Conservation (phyloP, 37 sponge, comb jelly and placozoan genomes). For the Oopsacas minuta region DNA sequence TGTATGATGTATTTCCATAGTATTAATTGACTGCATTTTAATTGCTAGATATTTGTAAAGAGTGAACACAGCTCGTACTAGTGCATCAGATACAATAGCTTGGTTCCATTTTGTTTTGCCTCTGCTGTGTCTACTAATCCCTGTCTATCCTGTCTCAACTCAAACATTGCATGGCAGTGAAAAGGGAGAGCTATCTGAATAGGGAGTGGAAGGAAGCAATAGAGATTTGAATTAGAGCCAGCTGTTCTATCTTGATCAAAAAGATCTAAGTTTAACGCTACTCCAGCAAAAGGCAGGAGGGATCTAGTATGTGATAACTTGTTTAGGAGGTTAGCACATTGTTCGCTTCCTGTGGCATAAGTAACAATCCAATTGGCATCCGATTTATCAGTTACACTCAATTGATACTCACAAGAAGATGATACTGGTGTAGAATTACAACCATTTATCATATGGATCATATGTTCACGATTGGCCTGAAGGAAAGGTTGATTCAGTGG, state of each 20-base stretch:
- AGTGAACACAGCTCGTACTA: background rate
- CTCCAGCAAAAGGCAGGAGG: background rate
- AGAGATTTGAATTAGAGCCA: background rate
- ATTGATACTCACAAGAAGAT: background rate
- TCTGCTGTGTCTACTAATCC: background rate
- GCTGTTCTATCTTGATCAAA: background rate
- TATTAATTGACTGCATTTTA: background rate
- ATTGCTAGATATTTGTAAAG: background rate
- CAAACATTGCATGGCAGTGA: constrained; percentile 11
- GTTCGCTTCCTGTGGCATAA: background rate
- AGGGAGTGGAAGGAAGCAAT: background rate
- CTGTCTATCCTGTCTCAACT: background rate
- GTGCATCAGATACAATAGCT: background rate
- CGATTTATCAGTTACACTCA: background rate
- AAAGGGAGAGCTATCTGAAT: background rate
- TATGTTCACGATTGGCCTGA: background rate
- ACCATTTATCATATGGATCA: background rate
- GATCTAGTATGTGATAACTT: background rate
- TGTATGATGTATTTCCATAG: background rate
- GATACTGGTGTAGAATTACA: background rate
- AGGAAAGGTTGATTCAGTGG: background rate
- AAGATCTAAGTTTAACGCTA: background rate
- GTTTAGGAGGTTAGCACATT: background rate
- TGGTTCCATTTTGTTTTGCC: background rate
- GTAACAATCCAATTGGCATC: background rate